These are phyloP conservation scores for Armadillidium nasatum DNA, from an alignment of 1,140 invertebrate species.

Conservation along the genomic window DNA sequence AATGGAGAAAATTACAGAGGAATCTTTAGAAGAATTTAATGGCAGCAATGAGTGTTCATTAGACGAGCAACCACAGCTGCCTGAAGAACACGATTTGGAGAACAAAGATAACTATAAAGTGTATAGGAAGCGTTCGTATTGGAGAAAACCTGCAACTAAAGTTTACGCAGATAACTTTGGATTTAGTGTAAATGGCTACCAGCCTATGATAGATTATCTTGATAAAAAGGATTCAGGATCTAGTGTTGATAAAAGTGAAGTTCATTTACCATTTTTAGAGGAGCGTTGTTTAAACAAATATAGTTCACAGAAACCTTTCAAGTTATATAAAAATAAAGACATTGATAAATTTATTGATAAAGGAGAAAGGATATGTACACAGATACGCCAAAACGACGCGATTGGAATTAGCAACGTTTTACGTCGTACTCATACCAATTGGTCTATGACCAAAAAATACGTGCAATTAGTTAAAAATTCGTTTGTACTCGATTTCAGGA, in stretches of 20 bases:
- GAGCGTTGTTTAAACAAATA: conserved; percentile 62
- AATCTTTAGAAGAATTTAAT: too few species aligned
- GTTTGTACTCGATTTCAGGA: conserved; percentile 33
- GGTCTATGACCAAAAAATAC: conserved; percentile 44
- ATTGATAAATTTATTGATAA: conserved; percentile 40
- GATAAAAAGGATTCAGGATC: conserved; percentile 55
- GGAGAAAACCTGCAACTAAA: conserved; percentile 57
- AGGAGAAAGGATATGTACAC: conserved; percentile 40
- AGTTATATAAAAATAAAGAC: conserved; percentile 38
- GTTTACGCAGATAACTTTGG: conserved; percentile 74
- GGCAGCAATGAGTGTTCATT: too few species aligned
- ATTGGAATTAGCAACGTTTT: conserved; percentile 37
- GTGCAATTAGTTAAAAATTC: conserved; percentile 33
- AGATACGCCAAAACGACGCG: conserved; percentile 43
- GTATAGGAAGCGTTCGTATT: conserved; percentile 35
- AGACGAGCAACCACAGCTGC: too few species aligned
- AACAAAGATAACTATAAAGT: conserved; percentile 37
- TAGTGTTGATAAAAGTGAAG: conserved; percentile 48
- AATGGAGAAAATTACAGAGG: too few species aligned
- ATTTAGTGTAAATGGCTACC: conserved; percentile 72
- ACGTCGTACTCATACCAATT: conserved; percentile 41
- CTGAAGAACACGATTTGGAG: neutral
- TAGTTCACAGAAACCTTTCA: conserved; percentile 46
- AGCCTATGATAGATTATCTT: conserved; percentile 76
- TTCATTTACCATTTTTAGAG: conserved; percentile 67